These are phyloP conservation scores for Slavum lentiscoides DNA, from an alignment of 2,888 invertebrate species.

Conservation along the genomic window DNA sequence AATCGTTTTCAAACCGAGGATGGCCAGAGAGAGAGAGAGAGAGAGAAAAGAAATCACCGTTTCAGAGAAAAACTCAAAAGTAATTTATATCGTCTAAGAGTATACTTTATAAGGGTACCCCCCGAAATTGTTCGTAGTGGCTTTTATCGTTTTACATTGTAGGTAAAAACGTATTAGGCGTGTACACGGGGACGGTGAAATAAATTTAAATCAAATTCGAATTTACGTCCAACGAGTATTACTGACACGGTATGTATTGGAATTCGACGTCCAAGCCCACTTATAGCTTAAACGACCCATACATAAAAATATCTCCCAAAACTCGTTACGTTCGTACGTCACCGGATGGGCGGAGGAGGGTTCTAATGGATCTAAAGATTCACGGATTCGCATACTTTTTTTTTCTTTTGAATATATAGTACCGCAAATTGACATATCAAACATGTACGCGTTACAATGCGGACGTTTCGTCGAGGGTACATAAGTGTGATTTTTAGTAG, in stretches of 20 bases:
- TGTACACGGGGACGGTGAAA: neutral
- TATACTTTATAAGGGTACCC: neutral
- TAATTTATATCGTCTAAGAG: neutral
- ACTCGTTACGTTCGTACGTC: neutral
- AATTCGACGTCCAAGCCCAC: slow-evolving; percentile 28
- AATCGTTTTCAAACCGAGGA: no score
- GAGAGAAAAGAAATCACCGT: no score
- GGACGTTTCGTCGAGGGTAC: no score
- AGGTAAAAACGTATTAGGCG: neutral
- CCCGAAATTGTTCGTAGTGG: neutral
- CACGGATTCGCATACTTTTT: slow-evolving; percentile 1
- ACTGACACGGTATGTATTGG: neutral
- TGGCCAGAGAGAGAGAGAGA: no score
- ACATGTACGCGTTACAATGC: no score
- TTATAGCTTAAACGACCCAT: slow-evolving; percentile 20
- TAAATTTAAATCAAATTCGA: slow-evolving; percentile 5
- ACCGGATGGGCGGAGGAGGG: no score
- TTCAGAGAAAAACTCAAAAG: neutral
- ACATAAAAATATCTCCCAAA: neutral
- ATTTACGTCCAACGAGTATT: neutral
- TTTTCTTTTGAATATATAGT: no score
- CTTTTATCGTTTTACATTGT: neutral
- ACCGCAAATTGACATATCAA: no score
- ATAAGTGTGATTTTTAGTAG: no score
- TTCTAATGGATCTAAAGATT: neutral